Evolutionary conservation across 2,113 vertebrate genomes (phyloP).

Genomic region (Colaptes auratus): DNA sequence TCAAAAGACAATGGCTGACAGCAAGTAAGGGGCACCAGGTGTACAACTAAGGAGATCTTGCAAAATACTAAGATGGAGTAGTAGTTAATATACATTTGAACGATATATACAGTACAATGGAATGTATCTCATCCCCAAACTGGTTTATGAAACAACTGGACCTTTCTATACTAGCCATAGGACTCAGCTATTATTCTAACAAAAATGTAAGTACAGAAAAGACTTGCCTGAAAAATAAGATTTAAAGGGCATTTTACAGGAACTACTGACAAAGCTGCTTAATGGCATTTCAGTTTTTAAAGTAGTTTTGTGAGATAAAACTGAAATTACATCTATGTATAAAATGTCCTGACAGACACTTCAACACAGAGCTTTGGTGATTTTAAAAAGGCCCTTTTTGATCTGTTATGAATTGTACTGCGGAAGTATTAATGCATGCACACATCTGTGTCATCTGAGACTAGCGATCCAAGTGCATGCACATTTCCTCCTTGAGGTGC

Average conservation of each 20-base stretch:
- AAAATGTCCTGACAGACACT: constrained; percentile 74
- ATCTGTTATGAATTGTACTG: constrained; percentile 33
- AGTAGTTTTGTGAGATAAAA: constrained; percentile 70
- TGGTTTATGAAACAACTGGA: constrained; percentile 74
- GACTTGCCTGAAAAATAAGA: constrained; percentile 65
- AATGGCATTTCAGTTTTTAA: constrained; percentile 63
- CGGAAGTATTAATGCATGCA: constrained; percentile 27
- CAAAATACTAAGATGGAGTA: constrained; percentile 75
- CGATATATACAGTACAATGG: constrained; percentile 81
- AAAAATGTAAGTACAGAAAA: constrained; percentile 59
- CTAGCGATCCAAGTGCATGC: constrained; percentile 46
- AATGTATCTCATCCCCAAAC: constrained; percentile 78
- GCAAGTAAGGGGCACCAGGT: constrained; percentile 68
- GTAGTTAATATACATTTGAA: constrained; percentile 74
- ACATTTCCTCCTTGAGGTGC: constrained; percentile 13
- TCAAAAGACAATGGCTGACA: constrained; percentile 35
- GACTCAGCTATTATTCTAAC: constrained; percentile 55
- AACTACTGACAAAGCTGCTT: constrained; percentile 57
- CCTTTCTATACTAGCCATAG: constrained; percentile 57
- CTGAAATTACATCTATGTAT: constrained; percentile 66
- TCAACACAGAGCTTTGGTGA: constrained; percentile 74
- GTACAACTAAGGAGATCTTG: constrained; percentile 63
- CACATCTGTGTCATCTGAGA: constrained; percentile 42
- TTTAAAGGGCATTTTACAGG: constrained; percentile 56
- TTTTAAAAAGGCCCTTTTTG: constrained; percentile 70